These are phyloP conservation scores for Eriocheir sinensis DNA, from an alignment of 1,140 invertebrate species.

Conservation along the genomic window DNA sequence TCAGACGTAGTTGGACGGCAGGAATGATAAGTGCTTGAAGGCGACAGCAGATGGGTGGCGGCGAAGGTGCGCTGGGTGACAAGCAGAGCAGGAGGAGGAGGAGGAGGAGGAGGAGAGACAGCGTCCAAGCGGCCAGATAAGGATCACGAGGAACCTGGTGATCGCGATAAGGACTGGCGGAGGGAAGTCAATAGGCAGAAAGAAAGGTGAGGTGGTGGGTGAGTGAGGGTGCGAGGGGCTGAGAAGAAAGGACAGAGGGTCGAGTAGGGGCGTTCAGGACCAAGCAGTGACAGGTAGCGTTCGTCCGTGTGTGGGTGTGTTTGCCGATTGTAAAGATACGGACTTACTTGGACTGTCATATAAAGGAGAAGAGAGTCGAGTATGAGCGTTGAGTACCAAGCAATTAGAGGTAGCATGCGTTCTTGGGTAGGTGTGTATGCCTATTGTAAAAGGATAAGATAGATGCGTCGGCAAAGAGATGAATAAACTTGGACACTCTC, in stretches of 20 bases:
- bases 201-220: not conserved
- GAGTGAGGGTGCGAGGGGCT: not conserved
- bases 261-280: not conserved
- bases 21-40: not conserved
- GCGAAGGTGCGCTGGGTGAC: not conserved
- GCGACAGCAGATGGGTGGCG: not conserved
- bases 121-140: not conserved
- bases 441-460: no score
- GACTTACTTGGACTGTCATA: no score
- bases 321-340: no score
- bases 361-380: no score
- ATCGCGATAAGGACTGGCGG: not conserved
- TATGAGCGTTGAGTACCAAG: no score
- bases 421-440: no score
- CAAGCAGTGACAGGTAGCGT: not conserved
- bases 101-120: not conserved
- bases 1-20: not conserved
- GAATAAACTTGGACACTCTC: no score
- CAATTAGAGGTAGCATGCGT: no score
- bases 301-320: not conserved
- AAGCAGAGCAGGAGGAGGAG: not conserved
- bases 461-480: no score
- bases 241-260: not conserved
- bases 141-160: not conserved
- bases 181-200: not conserved